phyloP scores from a whole-genome alignment of 1,140 invertebrate species.

The Drosophila murphyi region DNA sequence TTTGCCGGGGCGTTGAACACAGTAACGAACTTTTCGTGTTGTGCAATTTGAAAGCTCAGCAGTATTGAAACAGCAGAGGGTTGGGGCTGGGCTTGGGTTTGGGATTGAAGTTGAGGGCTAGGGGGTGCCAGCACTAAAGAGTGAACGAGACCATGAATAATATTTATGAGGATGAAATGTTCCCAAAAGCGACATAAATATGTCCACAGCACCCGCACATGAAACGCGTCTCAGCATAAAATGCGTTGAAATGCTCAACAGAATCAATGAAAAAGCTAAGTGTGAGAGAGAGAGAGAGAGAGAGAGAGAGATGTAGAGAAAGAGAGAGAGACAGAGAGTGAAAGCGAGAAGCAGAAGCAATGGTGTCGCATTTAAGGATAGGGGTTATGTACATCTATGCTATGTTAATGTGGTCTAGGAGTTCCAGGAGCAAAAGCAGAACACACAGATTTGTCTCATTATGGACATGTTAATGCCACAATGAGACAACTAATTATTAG shows the following conservation, averaged over 20 bases:
- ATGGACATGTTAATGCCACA: constrained; percentile 11
- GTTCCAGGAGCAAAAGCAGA: constrained; percentile 1
- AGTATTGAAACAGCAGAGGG: constrained; percentile 39
- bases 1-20: constrained; percentile 44
- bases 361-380: not conserved
- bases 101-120: not conserved
- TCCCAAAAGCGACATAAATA: constrained; percentile 84
- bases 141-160: constrained; percentile 81
- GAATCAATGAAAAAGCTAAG: not conserved
- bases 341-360: not conserved
- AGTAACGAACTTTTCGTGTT: constrained; percentile 71
- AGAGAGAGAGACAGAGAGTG: not conserved
- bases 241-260: constrained; percentile 62
- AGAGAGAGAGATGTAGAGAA: not conserved
- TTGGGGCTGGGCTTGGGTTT: not conserved
- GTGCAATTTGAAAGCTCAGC: constrained; percentile 72
- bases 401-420: constrained; percentile 4
- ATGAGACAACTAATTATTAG: constrained; percentile 14
- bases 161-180: constrained; percentile 84
- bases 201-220: constrained; percentile 82
- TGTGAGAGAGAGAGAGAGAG: not conserved
- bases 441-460: not conserved
- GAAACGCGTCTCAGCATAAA: constrained; percentile 71
- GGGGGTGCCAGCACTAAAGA: constrained; percentile 48
- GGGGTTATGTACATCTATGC: not conserved